Percentiles rank a stretch among this genome's conserved stretches.
Conservation (phyloP, 2,888 invertebrate species). For the Mesorhabditis spiculigera region DNA sequence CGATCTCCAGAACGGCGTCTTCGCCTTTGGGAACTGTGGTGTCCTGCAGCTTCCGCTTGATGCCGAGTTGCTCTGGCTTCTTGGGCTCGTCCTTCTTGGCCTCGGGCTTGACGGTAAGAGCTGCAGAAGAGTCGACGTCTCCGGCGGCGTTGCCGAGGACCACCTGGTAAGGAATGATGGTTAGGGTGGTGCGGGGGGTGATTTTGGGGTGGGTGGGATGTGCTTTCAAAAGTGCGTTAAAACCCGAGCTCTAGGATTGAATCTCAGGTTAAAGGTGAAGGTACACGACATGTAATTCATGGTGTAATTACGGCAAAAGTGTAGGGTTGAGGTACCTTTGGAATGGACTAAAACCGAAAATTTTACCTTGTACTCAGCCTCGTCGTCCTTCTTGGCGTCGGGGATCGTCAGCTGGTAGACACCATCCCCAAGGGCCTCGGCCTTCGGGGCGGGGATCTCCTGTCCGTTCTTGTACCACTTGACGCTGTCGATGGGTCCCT, state of each 20-base stretch:
- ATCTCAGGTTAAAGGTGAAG: too few species aligned
- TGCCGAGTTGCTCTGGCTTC: too few species aligned
- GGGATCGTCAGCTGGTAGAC: slow-evolving; percentile 47
- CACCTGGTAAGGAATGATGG: slow-evolving; percentile 6
- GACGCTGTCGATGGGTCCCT: slow-evolving; percentile 78
- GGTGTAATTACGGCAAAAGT: too few species aligned
- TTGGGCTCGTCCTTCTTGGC: too few species aligned
- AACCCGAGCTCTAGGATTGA: too few species aligned
- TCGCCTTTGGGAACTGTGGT: slow-evolving; percentile 60
- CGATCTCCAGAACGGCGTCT: slow-evolving; percentile 59
- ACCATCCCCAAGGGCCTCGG: slow-evolving; percentile 45
- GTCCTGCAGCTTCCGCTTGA: too few species aligned
- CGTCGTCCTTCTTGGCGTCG: slow-evolving; percentile 42
- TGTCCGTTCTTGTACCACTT: slow-evolving; percentile 63
- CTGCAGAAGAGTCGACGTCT: slow-evolving; percentile 51
- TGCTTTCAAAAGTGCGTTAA: too few species aligned
- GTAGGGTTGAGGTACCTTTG: too few species aligned
- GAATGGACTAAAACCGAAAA: not conserved
- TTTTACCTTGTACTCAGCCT: slow-evolving; percentile 49
- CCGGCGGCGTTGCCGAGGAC: slow-evolving; percentile 53
- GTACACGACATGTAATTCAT: too few species aligned
- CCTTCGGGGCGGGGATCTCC: slow-evolving; percentile 51
- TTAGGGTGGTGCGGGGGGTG: too few species aligned
- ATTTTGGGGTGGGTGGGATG: too few species aligned
- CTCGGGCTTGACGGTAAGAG: slow-evolving; percentile 45